phyloP scores from a whole-genome alignment of 92 coral and sea anemone genomes.

The Parazoanthus darwini region DNA sequence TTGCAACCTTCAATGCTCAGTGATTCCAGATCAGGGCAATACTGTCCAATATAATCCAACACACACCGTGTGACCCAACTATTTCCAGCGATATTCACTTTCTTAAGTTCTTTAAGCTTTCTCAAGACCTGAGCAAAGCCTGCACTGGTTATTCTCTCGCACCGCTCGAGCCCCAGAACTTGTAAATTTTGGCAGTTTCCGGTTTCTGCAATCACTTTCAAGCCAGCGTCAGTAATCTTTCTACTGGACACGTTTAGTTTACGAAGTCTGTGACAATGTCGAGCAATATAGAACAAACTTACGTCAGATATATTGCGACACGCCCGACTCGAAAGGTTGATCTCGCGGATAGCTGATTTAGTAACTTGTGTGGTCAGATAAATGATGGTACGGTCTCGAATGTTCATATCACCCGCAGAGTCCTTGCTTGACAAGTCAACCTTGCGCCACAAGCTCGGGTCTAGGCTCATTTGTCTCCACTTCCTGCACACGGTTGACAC shows the following conservation, averaged over 20 bases:
- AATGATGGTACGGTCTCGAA: constrained; percentile 57
- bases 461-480: constrained; percentile 77
- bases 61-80: constrained; percentile 55
- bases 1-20: constrained; percentile 75
- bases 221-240: constrained; percentile 70
- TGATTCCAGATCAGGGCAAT: constrained; percentile 48
- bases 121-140: constrained; percentile 61
- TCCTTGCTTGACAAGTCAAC: constrained; percentile 59
- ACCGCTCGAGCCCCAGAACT: constrained; percentile 62
- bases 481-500: constrained; percentile 67
- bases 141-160: constrained; percentile 51
- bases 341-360: constrained; percentile 55
- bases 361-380: constrained; percentile 53
- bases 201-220: constrained; percentile 59
- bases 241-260: constrained; percentile 57
- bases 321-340: constrained; percentile 70
- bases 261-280: constrained; percentile 65
- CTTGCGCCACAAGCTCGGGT: constrained; percentile 65
- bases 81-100: constrained; percentile 62
- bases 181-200: constrained; percentile 62
- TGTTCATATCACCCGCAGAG: constrained; percentile 14
- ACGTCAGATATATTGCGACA: constrained; percentile 65
- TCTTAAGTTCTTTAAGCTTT: constrained; percentile 49
- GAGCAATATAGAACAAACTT: constrained; percentile 68
- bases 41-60: constrained; percentile 53